Evolutionary conservation across 2,797 vertebrate species (phyloP), one percentile per base, ranked within the genome.

Genomic region (Poeciliopsis turneri): DNA sequence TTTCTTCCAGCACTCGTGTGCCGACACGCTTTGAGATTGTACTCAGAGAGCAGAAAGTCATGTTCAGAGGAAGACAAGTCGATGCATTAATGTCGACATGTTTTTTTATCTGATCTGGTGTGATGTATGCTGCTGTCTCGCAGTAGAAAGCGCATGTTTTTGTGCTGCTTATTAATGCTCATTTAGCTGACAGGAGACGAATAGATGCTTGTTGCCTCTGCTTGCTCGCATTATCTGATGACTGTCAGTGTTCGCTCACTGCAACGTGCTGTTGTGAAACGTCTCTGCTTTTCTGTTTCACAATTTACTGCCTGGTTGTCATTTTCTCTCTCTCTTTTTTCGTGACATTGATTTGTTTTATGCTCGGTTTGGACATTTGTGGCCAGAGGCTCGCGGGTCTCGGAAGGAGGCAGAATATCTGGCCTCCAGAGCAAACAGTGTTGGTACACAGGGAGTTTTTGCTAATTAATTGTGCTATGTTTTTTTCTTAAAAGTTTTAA

Each of bases 1-100:
- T n/a, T 78, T 79, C 83, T 66, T 1, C 69, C 71, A 45, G 13
- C 47, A 13, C 41, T 11, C 72, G 1, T 43, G 57, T 64, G 2
- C n/a, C 1, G 3, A 61, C 79, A 64, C 11, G 73, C 28, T 33
- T 51, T 16, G 45, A 39, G 4, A 13, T 49, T 75, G 70, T 69
- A 68, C 8, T 23, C 20, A 23, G 16, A 10, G 23, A 79, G 49
- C 11, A 43, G 20, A 78, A 72, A 25, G 23, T 53, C 41, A 45
- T 57, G 53, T 76, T 39, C 4, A 5, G 13, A 25, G 7, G 12
- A 25, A 18, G 33, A 64, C 5, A 12, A 45, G 68, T 30, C 9
- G 33, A 5, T 36, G 20, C 46, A 45, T 51, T 53, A 25, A 20
- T 72, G 28, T 70, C 75, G 39, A 28, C 66, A 28, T 25, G 61